Evolutionary conservation across 2,888 invertebrate genomes (phyloP).

Genomic region (Allophyes oxyacanthae): DNA sequence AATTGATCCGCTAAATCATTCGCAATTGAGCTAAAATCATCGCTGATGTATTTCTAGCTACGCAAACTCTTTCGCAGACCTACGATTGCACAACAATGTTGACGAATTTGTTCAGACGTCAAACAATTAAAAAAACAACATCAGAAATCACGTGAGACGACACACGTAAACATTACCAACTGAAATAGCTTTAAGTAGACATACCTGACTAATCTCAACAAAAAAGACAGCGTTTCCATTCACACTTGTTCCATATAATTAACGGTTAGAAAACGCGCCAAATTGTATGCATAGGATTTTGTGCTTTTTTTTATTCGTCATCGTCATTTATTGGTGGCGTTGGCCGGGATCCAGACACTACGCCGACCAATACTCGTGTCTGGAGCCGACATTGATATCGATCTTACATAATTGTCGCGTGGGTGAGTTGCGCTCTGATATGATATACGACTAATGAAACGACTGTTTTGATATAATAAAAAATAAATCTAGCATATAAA

Average conservation of each 20-base stretch:
- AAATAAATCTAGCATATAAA: not conserved
- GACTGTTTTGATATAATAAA: constrained; percentile 34
- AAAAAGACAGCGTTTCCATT: constrained; percentile 54
- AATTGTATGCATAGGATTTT: constrained; percentile 29
- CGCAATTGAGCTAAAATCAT: constrained; percentile 1
- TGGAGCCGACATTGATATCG: constrained; percentile 43
- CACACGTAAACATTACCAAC: constrained; percentile 69
- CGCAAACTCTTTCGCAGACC: constrained; percentile 26
- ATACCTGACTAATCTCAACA: constrained; percentile 36
- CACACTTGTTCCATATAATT: constrained; percentile 51
- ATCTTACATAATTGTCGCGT: constrained; percentile 47
- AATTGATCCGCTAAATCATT: constrained; percentile 7
- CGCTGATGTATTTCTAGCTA: constrained; percentile 21
- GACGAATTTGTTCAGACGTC: constrained; percentile 65
- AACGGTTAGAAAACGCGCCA: constrained; percentile 37
- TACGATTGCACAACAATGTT: constrained; percentile 68
- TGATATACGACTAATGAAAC: constrained; percentile 34
- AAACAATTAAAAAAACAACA: constrained; percentile 64
- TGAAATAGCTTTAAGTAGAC: constrained; percentile 54
- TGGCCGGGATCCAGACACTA: constrained; percentile 47
- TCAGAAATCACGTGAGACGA: constrained; percentile 73
- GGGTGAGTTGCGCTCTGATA: constrained; percentile 28
- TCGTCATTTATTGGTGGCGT: constrained; percentile 31
- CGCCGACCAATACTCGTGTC: constrained; percentile 20
- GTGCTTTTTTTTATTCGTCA: constrained; percentile 22